A percentile compares a stretch with the other conserved stretches of the same genome.
Conservation (phyloP, 2,888 invertebrate genomes). For the Chelonus formosanus region DNA sequence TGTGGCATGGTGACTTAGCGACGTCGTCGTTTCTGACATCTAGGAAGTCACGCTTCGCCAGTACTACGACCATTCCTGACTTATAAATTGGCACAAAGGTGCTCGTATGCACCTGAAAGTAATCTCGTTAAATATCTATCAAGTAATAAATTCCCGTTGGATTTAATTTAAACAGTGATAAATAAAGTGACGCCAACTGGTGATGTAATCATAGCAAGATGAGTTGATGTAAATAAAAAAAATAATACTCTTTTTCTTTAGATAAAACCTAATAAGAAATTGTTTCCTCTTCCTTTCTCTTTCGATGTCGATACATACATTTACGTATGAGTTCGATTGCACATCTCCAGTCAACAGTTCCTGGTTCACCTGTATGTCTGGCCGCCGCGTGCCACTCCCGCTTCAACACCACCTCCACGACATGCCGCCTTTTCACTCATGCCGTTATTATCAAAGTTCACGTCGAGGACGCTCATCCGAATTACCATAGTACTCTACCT, state of each 20-base stretch:
- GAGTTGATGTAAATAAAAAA: no score
- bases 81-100: slow-evolving; percentile 20
- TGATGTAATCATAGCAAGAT: background rate
- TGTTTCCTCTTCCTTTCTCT: slow-evolving; percentile 9
- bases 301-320: slow-evolving; percentile 12
- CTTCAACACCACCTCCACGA: slow-evolving; percentile 56
- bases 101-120: slow-evolving; percentile 1
- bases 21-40: slow-evolving; percentile 21
- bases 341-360: slow-evolving; percentile 47
- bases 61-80: slow-evolving; percentile 8
- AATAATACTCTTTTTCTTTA: no score
- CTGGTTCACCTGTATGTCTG: slow-evolving; percentile 57
- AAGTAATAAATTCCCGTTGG: slow-evolving; percentile 5
- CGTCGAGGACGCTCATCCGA: slow-evolving; percentile 51
- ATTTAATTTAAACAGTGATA: slow-evolving; percentile 13
- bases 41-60: slow-evolving; percentile 33
- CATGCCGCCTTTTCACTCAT: slow-evolving; percentile 58
- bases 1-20: slow-evolving; percentile 19
- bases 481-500: slow-evolving; percentile 41
- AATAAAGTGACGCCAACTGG: background rate
- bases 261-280: no score
- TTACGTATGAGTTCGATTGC: slow-evolving; percentile 33
- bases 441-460: slow-evolving; percentile 62
- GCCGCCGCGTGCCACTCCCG: slow-evolving; percentile 55
- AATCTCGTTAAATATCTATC: slow-evolving; percentile 12